Evolutionary conservation across 2,888 invertebrate species (phyloP).

Genomic region (Mimumesa dahlbomi): DNA sequence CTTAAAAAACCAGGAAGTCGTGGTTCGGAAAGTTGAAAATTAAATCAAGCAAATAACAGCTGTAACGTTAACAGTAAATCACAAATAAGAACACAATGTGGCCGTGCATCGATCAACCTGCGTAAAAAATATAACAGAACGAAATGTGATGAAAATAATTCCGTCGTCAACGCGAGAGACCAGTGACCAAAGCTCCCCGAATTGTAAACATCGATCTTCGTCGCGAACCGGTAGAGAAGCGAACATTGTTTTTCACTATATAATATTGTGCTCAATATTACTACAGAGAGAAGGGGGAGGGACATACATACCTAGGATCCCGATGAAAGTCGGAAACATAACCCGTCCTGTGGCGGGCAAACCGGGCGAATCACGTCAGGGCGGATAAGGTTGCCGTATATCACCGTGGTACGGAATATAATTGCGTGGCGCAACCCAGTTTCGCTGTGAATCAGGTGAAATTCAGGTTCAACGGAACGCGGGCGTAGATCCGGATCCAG

Average conservation of each 20-base stretch:
- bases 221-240: conserved; percentile 8
- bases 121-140: conserved; percentile 12
- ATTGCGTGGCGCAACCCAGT: conserved; percentile 15
- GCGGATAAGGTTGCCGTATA: conserved; percentile 45
- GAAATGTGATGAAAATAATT: conserved; percentile 37
- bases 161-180: conserved; percentile 43
- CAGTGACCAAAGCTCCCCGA: conserved; percentile 45
- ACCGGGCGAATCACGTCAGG: conserved; percentile 63
- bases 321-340: conserved; percentile 87
- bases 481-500: conserved; percentile 5
- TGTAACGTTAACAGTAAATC: conserved; percentile 16
- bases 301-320: conserved; percentile 88
- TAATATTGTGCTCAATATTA: too few species aligned
- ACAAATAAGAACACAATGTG: conserved; percentile 13
- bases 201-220: conserved; percentile 45
- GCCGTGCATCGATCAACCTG: conserved; percentile 18
- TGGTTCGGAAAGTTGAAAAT: not conserved
- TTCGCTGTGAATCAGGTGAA: conserved; percentile 6
- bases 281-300: conserved; percentile 43
- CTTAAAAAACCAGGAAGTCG: not conserved
- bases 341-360: conserved; percentile 81
- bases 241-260: not conserved
- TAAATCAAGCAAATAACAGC: conserved; percentile 5
- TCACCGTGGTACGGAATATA: conserved; percentile 26
- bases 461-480: not conserved